Evolutionary conservation across 2,113 vertebrate genomes (phyloP).

Genomic region (Sterrhoptilus dennistouni): DNA sequence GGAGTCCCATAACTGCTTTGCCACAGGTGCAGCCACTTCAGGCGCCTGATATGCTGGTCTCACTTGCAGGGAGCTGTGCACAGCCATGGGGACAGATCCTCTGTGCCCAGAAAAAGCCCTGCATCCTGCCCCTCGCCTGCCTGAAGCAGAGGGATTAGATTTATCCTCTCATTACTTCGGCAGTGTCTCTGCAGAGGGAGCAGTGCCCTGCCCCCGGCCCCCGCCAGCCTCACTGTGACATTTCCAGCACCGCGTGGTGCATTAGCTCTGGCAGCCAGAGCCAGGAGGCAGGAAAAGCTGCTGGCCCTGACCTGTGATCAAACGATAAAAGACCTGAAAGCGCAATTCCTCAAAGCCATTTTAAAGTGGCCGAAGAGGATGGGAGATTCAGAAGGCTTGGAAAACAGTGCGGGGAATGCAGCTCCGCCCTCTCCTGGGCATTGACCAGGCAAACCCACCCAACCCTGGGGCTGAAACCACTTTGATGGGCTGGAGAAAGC

Average conservation of each 20-base stretch:
- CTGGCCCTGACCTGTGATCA: background rate
- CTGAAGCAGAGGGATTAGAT: background rate
- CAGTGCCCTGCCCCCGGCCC: background rate
- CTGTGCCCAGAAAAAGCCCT: background rate
- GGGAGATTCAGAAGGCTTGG: background rate
- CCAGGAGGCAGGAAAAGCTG: constrained; percentile 27
- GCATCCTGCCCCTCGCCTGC: fast-evolving
- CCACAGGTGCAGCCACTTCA: background rate
- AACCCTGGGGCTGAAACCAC: background rate
- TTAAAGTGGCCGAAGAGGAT: background rate
- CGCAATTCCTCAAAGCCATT: constrained; percentile 17
- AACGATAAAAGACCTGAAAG: constrained; percentile 14
- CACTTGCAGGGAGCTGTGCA: background rate
- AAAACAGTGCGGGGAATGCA: fast-evolving
- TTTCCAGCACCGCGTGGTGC: background rate
- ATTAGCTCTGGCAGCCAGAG: constrained; percentile 36
- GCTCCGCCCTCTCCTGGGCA: background rate
- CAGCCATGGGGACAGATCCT: background rate
- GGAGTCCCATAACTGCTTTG: background rate
- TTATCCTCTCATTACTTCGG: background rate
- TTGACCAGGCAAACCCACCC: background rate
- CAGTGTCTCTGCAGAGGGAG: background rate
- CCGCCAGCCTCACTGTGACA: fast-evolving
- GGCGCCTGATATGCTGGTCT: background rate
- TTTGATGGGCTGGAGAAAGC: background rate